phyloP scores from a whole-genome alignment of 2,113 vertebrate species.

The Bostrychus sinensis region DNA sequence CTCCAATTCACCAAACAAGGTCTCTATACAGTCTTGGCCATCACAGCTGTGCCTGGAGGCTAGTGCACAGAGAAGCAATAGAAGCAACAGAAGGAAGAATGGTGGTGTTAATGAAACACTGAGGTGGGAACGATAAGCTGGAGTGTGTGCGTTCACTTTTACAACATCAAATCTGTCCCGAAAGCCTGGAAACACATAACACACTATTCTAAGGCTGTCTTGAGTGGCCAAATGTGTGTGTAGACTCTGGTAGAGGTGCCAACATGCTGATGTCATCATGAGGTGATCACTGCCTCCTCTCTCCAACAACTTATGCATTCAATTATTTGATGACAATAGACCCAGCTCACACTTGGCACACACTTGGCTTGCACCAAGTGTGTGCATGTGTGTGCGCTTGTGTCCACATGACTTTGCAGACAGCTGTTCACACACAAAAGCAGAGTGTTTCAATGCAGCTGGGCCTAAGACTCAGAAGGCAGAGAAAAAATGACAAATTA shows the following conservation, averaged over 20 bases:
- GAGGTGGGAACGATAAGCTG: constrained; percentile 22
- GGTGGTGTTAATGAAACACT: constrained; percentile 38
- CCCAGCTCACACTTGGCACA: too few relatives aligned
- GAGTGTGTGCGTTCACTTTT: constrained; percentile 30
- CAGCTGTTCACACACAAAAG: constrained; percentile 76
- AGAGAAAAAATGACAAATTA: constrained; percentile 42
- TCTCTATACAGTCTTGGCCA: constrained; percentile 38
- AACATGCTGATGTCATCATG: constrained; percentile 57
- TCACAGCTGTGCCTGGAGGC: constrained; percentile 53
- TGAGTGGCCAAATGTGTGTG: constrained; percentile 13
- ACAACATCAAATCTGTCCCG: constrained; percentile 32
- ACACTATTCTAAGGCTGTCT: constrained; percentile 13
- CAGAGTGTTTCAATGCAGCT: constrained; percentile 63
- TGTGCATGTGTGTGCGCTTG: constrained; percentile 29
- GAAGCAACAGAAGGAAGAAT: constrained; percentile 46
- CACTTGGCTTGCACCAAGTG: too few relatives aligned
- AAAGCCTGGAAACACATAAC: constrained; percentile 39
- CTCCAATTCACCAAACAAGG: constrained; percentile 54
- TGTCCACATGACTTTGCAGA: constrained; percentile 67
- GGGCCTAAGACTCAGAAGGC: constrained; percentile 34
- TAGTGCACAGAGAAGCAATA: constrained; percentile 6
- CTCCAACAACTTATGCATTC: constrained; percentile 45
- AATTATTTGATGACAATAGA: constrained; percentile 68
- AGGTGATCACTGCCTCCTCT: constrained; percentile 21
- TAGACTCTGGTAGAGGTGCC: constrained; percentile 28